phyloP scores from a whole-genome alignment of 2,888 invertebrate genomes.

The Spisula subtruncata region DNA sequence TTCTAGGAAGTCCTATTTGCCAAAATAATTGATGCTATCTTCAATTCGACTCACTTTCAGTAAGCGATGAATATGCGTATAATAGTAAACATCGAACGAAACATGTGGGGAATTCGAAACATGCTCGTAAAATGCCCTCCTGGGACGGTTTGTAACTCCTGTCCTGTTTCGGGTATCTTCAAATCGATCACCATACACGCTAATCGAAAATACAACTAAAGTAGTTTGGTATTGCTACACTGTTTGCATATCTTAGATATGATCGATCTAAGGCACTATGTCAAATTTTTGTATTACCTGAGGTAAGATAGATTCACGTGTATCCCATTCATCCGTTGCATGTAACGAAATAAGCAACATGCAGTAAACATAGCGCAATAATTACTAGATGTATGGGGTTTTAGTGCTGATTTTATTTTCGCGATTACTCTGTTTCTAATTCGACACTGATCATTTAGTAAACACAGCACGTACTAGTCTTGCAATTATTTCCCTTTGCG shows the following conservation, averaged over 20 bases:
- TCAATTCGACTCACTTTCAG: not conserved
- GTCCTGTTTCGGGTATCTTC: not conserved
- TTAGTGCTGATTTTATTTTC: too few relatives aligned
- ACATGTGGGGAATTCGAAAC: not conserved
- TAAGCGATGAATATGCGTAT: not conserved
- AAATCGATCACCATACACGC: not conserved
- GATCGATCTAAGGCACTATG: conserved; percentile 1
- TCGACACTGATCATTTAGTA: too few relatives aligned
- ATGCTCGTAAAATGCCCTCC: not conserved
- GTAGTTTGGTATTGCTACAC: not conserved
- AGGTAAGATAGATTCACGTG: too few relatives aligned
- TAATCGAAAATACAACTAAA: conserved; percentile 15
- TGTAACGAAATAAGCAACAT: not conserved
- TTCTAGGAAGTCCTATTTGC: not conserved
- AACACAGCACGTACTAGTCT: too few relatives aligned
- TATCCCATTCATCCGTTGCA: not conserved
- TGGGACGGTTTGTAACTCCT: not conserved
- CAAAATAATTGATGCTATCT: not conserved
- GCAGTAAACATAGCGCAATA: too few relatives aligned
- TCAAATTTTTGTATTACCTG: too few relatives aligned
- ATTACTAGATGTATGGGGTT: too few relatives aligned
- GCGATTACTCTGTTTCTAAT: too few relatives aligned
- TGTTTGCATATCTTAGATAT: not conserved
- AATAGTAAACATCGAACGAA: not conserved
- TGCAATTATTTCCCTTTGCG: too few relatives aligned